Evolutionary conservation across 2,888 invertebrate species (phyloP), one percentile per base, ranked within the genome.

Genomic region (Drosophila mercatorum): DNA sequence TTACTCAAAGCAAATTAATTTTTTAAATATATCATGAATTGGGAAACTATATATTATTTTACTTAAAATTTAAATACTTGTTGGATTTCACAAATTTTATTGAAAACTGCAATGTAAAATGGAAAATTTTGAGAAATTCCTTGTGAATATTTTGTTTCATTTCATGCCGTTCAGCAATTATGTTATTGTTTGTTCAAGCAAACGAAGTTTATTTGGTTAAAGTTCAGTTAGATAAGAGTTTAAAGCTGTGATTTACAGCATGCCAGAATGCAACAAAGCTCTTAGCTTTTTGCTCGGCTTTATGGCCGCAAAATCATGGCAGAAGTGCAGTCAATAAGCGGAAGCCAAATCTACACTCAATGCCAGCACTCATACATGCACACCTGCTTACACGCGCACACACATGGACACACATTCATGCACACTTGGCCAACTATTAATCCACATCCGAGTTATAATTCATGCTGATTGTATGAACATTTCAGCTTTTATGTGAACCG

Each of bases 391-490:
- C 41, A 40, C 31, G 44, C 49, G n/a, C 26, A 11, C 49, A 52
- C 73, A 72, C 57, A 31, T 53, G 51, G 55, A 22, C 62, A 17
- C 17, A 52, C 26, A 44, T 36, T 8, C 43, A 47, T 38, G 44
- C 57, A 75, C 72, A 80, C 83, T 75, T 82, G 80, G 67, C 51
- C 68, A 76, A 85, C 88, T 85, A 89, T 87, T 87, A 87, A 87
- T 87, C 86, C 90, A 79, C 90, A 89, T 87, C 86, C 86, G 86
- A 88, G 88, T 85, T 89, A 87, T 87, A 89, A 87, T 87, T 87
- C 86, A 89, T 85, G 88, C 90, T 89, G 86, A 87, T 87, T 87
- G 90, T 88, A 88, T 88, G 86, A 89, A 81, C 86, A 87, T 87
- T 86, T 75, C 86, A 85, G 86, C 88, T 87, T 88, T 88, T 87